Evolutionary conservation across 2,113 vertebrate genomes (phyloP).

Genomic region (Dicentrarchus labrax): DNA sequence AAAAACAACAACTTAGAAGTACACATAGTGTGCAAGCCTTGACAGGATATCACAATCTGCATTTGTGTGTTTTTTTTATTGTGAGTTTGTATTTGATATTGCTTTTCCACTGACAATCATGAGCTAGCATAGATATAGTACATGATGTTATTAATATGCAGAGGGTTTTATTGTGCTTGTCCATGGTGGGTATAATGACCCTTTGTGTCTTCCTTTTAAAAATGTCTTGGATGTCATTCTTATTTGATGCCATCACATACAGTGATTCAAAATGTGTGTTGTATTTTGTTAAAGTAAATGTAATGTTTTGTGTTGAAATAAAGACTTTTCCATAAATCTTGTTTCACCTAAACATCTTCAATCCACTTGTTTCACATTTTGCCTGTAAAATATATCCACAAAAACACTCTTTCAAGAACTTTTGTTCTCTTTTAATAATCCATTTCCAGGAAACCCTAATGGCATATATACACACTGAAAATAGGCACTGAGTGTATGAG

Average conservation of each 20-base stretch:
- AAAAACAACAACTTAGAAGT: background rate
- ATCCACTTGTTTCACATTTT: background rate
- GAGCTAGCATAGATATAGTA: constrained; percentile 56
- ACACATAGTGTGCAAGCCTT: constrained; percentile 36
- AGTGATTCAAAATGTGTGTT: constrained; percentile 51
- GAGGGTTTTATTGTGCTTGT: constrained; percentile 44
- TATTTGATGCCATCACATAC: constrained; percentile 40
- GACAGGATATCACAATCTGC: constrained; percentile 58
- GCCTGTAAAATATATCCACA: background rate
- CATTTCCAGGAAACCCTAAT: background rate
- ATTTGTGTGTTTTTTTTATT: constrained; percentile 54
- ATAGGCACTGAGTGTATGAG: background rate
- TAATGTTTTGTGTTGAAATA: constrained; percentile 71
- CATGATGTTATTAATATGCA: constrained; percentile 56
- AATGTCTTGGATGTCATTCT: constrained; percentile 42
- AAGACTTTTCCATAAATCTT: constrained; percentile 53
- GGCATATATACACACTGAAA: background rate
- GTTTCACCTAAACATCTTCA: background rate
- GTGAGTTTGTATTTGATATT: constrained; percentile 65
- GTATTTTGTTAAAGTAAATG: constrained; percentile 68
- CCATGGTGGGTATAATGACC: background rate
- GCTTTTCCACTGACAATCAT: constrained; percentile 80
- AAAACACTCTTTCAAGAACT: background rate
- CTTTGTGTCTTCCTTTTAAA: constrained; percentile 53
- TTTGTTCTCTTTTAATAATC: background rate